Evolutionary conservation across 2,113 vertebrate genomes (phyloP).

Genomic region (Craseonycteris thonglongyai): DNA sequence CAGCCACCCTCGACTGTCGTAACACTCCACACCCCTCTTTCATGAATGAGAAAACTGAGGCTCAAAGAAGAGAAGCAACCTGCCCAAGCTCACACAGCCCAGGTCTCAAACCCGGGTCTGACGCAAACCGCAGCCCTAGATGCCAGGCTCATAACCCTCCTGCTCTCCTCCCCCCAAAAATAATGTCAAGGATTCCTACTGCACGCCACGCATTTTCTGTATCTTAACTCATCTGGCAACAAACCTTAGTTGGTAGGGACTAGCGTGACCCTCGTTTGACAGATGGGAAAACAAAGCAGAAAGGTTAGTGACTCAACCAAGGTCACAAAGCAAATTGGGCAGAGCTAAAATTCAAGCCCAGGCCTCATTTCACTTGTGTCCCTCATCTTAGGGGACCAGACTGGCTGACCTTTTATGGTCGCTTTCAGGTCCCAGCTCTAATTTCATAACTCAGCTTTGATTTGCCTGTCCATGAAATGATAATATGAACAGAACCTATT

Average conservation of each 20-base stretch:
- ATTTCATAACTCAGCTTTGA: not conserved
- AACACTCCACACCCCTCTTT: not conserved
- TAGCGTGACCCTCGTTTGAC: not conserved
- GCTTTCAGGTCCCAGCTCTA: not conserved
- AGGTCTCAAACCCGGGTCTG: not conserved
- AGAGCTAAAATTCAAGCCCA: not conserved
- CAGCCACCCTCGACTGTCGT: not conserved
- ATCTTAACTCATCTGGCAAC: not conserved
- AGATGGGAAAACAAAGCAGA: not conserved
- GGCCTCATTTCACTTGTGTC: not conserved
- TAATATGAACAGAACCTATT: not conserved
- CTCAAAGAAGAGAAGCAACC: not conserved
- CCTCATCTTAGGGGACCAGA: not conserved
- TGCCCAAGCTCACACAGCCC: not conserved
- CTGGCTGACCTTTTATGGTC: not conserved
- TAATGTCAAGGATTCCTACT: not conserved
- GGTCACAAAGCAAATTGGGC: not conserved
- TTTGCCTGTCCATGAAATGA: not conserved
- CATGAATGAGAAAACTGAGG: not conserved
- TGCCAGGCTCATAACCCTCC: not conserved
- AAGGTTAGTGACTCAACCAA: not conserved
- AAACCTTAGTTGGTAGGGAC: not conserved
- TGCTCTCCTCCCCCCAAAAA: not conserved
- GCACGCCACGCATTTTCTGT: not conserved
- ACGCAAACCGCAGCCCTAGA: not conserved